Conservation (phyloP, 2,888 invertebrate species). For the Himalopsyche tibetana region DNA sequence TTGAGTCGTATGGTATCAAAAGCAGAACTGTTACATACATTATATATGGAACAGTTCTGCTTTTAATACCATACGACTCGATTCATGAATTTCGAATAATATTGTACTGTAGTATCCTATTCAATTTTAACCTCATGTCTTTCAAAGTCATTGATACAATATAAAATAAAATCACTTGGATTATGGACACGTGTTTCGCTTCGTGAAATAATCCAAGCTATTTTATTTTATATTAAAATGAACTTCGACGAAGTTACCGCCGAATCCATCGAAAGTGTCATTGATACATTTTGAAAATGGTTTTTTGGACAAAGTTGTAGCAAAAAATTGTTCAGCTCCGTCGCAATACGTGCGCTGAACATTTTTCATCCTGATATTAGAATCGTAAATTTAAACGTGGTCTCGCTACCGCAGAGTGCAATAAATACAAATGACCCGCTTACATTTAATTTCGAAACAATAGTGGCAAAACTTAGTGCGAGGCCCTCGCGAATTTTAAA, state of each 20-base stretch:
- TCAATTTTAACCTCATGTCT: not conserved
- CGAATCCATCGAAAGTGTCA: too few relatives aligned
- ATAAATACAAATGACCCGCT: slow-evolving; percentile 54
- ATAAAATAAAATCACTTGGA: too few relatives aligned
- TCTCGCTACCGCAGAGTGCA: slow-evolving; percentile 49
- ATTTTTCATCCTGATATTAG: slow-evolving; percentile 59
- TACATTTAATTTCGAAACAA: slow-evolving; percentile 54
- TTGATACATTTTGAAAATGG: too few relatives aligned
- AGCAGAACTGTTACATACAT: too few relatives aligned
- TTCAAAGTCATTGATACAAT: not conserved
- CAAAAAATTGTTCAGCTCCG: not conserved
- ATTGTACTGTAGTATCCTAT: not conserved
- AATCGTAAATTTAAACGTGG: slow-evolving; percentile 57
- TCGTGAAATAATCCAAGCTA: too few relatives aligned
- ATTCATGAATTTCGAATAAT: too few relatives aligned
- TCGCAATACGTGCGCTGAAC: slow-evolving; percentile 24
- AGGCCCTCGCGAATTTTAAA: not conserved
- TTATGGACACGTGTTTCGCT: too few relatives aligned
- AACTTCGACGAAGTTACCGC: too few relatives aligned
- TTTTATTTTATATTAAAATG: too few relatives aligned
- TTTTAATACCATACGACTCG: too few relatives aligned
- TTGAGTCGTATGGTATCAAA: too few relatives aligned
- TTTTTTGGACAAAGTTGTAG: not conserved
- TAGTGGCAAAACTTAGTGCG: not conserved
- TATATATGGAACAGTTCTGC: too few relatives aligned